Conservation (phyloP, 2,113 vertebrate species). For the Pterocles orientalis region DNA sequence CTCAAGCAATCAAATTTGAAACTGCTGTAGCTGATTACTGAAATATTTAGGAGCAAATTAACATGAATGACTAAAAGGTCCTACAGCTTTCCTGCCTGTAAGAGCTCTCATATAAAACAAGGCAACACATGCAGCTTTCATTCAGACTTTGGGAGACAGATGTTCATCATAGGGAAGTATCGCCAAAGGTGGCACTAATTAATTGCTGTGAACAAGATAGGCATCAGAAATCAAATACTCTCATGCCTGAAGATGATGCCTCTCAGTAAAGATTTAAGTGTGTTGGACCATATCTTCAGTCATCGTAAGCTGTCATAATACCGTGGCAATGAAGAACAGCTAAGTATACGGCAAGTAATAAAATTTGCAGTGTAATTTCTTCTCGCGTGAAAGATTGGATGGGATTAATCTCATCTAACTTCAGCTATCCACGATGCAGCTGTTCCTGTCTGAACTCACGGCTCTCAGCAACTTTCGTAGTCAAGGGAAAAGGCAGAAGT, state of each 20-base stretch:
- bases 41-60: neutral
- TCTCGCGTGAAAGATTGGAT: neutral
- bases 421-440: neutral
- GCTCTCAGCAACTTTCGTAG: neutral
- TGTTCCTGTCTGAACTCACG: neutral
- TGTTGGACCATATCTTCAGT: neutral
- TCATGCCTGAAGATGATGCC: neutral
- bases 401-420: neutral
- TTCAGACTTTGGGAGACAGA: neutral
- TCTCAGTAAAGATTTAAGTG: neutral
- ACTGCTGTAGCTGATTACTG: neutral
- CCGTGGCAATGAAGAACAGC: neutral
- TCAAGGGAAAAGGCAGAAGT: neutral
- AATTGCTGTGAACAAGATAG: neutral
- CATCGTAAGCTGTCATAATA: neutral
- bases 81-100: neutral
- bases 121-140: neutral
- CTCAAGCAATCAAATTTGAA: neutral
- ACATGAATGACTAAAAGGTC: neutral
- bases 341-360: neutral
- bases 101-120: neutral
- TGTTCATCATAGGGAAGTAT: neutral
- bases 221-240: neutral
- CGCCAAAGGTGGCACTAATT: constrained; percentile 24
- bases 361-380: neutral